These are phyloP conservation scores for Agraylea sexmaculata DNA, from an alignment of 1,140 invertebrate species.

Conservation along the genomic window DNA sequence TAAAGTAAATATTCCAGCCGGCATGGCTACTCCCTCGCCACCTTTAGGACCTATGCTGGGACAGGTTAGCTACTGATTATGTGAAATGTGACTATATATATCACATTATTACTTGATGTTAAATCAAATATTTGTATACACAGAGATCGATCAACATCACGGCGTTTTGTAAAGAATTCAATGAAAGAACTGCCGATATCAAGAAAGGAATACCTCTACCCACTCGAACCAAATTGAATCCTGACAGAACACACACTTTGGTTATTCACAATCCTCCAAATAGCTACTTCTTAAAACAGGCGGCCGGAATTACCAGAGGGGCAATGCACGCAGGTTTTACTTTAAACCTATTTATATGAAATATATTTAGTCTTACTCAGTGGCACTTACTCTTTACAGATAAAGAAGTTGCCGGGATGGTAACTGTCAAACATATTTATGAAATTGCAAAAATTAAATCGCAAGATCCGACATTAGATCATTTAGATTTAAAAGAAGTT, in stretches of 20 bases:
- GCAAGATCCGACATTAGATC: slow-evolving; percentile 57
- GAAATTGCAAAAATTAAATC: slow-evolving; percentile 95
- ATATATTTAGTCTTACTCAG: slow-evolving; percentile 3
- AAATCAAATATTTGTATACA: slow-evolving; percentile 23
- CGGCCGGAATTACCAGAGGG: slow-evolving; percentile 79
- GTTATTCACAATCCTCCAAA: slow-evolving; percentile 74
- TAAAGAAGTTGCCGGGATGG: slow-evolving; percentile 73
- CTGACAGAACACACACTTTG: slow-evolving; percentile 80
- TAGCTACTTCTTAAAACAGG: slow-evolving; percentile 85
- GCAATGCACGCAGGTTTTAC: slow-evolving; percentile 59
- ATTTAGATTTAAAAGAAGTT: slow-evolving; percentile 55
- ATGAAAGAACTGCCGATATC: slow-evolving; percentile 83
- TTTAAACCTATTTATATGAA: slow-evolving; percentile 1
- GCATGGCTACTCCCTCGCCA: slow-evolving; percentile 73
- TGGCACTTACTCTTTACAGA: too few species aligned
- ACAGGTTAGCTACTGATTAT: slow-evolving; percentile 48
- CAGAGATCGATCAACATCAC: slow-evolving; percentile 93
- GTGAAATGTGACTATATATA: slow-evolving; percentile 1
- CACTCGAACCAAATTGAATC: slow-evolving; percentile 64
- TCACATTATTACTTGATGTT: slow-evolving; percentile 11
- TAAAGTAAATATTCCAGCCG: slow-evolving; percentile 70
- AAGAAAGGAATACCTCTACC: slow-evolving; percentile 89
- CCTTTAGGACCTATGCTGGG: slow-evolving; percentile 86
- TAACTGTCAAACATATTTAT: slow-evolving; percentile 94
- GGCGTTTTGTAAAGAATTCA: slow-evolving; percentile 97